Base-by-base conservation (phyloP, 2,113 vertebrate species). In the Mustela nigripes region DNA sequence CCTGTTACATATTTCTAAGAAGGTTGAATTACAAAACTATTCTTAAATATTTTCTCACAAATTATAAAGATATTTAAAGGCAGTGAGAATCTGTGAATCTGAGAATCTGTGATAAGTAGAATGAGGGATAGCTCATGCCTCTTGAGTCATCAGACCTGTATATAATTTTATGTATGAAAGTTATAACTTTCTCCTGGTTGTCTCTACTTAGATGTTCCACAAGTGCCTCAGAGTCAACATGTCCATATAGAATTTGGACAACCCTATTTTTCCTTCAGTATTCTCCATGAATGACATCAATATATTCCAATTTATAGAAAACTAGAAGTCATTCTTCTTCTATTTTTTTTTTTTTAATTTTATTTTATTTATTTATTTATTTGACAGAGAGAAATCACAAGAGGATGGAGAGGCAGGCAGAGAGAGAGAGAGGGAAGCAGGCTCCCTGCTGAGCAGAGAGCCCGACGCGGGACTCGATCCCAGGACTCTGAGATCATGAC, bases 21-120 rank as follows among this genome's bases (percentile, higher is more conserved):
- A 95, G 39, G 3, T n/a, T 80, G 65, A 94, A 80, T 91, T 92
- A 82, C 48, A 39, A 94, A 92, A 81, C 33, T 33, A 48, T 90
- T 85, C 50, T 89, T 7, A n/a, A 85, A 3, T 71, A 26, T 73
- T 88, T 92, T 76, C 85, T 60, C 48, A 92, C 31, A 67, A 76
- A 69, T 67, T 76, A 33, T 48, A 82, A 87, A 39, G 82, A 85
- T 78, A 58, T n/a, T 22, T 69, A 50, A 53, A 84, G 48, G 80
- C 19, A 58, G 26, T 87, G 87, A 92, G 74, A 94, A 50, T 74
- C 74, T 48, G n/a, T 81, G 63, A 24, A 39, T 39, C 39, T 87
- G 87, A 92, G 74, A 94, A 50, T 74, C 74, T 48, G n/a, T 81
- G 63, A 24, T 86, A 56, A 69, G 60, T 69, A 63, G 45, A 39